Evolutionary conservation across 2,797 vertebrate genomes (phyloP).

Genomic region (Hoplostethus mediterraneus): DNA sequence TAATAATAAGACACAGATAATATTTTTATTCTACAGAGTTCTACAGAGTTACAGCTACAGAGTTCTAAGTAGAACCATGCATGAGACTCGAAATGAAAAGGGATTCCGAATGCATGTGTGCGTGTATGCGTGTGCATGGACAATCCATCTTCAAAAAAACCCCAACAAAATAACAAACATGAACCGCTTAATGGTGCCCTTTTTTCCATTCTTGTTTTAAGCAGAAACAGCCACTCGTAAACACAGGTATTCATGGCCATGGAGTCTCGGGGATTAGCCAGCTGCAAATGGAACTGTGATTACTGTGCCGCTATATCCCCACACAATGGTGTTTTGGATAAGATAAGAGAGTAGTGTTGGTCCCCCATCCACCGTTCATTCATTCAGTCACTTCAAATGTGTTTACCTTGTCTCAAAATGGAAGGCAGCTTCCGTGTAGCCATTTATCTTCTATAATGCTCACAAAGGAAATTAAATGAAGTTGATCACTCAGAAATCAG

Average conservation of each 20-base stretch:
- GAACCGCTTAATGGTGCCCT: background rate
- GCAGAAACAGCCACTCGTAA: conserved; percentile 30
- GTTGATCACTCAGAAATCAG: background rate
- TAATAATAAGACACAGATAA: too few species aligned
- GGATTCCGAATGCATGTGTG: too few species aligned
- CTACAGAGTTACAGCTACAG: too few species aligned
- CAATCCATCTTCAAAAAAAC: too few species aligned
- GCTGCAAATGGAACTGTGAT: conserved; percentile 58
- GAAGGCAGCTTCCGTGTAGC: conserved; percentile 5
- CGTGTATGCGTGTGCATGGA: too few species aligned
- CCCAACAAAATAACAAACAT: too few species aligned
- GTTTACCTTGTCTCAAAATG: conserved; percentile 18
- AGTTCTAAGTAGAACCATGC: too few species aligned
- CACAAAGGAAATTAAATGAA: conserved; percentile 11
- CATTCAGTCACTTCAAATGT: background rate
- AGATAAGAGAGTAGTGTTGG: background rate
- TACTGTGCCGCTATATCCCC: conserved; percentile 39
- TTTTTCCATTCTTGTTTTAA: conserved; percentile 21
- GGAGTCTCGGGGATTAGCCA: conserved; percentile 33
- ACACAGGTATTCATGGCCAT: conserved; percentile 57
- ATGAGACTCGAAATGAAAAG: too few species aligned
- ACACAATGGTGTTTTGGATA: conserved; percentile 38
- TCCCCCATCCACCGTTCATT: too few species aligned
- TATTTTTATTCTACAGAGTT: too few species aligned
- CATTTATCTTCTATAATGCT: conserved; percentile 12